These are phyloP conservation scores for Prinia subflava DNA, from an alignment of 2,113 vertebrate genomes.

Conservation along the genomic window DNA sequence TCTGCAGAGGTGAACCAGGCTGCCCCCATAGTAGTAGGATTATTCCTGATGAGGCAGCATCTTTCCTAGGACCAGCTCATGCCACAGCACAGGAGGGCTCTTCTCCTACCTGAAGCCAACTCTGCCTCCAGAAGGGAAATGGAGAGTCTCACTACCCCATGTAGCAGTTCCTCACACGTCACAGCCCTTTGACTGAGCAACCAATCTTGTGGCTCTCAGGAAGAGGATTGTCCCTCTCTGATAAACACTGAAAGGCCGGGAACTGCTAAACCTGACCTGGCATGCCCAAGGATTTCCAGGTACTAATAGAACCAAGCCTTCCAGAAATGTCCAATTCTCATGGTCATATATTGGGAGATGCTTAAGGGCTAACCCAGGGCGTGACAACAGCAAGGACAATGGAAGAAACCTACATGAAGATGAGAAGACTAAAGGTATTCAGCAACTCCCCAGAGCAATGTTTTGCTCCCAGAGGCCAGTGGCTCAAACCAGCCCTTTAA, in stretches of 20 bases:
- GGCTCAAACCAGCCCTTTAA: constrained; percentile 80
- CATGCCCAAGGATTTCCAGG: background rate
- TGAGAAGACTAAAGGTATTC: background rate
- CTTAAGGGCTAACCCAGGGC: background rate
- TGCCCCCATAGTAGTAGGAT: background rate
- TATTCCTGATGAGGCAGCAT: background rate
- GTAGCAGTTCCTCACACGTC: background rate
- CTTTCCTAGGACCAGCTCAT: background rate
- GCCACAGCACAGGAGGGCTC: background rate
- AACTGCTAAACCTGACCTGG: background rate
- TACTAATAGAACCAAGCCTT: background rate
- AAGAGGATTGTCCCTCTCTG: background rate
- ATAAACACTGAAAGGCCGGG: background rate
- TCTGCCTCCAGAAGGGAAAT: background rate
- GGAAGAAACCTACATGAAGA: background rate
- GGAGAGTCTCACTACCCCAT: background rate
- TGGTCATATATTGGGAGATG: background rate
- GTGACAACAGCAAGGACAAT: background rate
- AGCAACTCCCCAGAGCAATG: background rate
- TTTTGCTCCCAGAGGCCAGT: background rate
- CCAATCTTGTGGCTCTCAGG: background rate
- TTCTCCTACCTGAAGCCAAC: background rate
- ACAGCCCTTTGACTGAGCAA: background rate
- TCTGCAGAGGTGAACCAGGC: background rate
- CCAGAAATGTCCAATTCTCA: background rate